These are phyloP conservation scores for Thaumatotibia leucotreta DNA, from an alignment of 1,140 invertebrate genomes.

Conservation along the genomic window DNA sequence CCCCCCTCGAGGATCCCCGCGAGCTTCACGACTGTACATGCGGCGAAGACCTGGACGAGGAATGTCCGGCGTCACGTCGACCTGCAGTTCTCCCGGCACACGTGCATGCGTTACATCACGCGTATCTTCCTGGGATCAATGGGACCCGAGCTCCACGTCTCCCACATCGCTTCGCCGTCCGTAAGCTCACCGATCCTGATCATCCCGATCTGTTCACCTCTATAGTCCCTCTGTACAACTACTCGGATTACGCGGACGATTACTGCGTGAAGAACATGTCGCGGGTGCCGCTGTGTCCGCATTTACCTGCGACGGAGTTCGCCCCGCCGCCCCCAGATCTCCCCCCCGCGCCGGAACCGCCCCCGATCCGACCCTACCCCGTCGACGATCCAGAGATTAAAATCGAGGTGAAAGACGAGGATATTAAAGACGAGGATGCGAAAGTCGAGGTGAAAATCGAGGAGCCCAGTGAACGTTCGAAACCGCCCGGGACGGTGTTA, in stretches of 20 bases:
- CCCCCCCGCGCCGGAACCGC: slow-evolving; percentile 45
- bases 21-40: slow-evolving; percentile 51
- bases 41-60: slow-evolving; percentile 31
- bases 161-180: slow-evolving; percentile 53
- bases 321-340: slow-evolving; percentile 44
- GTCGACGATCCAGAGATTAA: slow-evolving; percentile 20
- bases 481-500: neutral
- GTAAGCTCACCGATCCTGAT: slow-evolving; percentile 44
- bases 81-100: slow-evolving; percentile 34
- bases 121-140: slow-evolving; percentile 55
- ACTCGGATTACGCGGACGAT: slow-evolving; percentile 70
- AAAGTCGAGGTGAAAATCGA: no score
- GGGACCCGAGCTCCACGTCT: slow-evolving; percentile 48
- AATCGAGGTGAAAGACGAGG: slow-evolving; percentile 11
- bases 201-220: slow-evolving; percentile 53
- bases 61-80: slow-evolving; percentile 26
- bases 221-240: slow-evolving; percentile 70
- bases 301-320: slow-evolving; percentile 52
- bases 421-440: no score
- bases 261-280: slow-evolving; percentile 63
- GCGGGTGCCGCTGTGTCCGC: slow-evolving; percentile 45
- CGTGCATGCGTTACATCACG: slow-evolving; percentile 53
- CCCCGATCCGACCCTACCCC: slow-evolving; percentile 46
- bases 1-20: slow-evolving; percentile 49
- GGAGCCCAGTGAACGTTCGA: slow-evolving; percentile 15